phyloP scores from a whole-genome alignment of 2,888 invertebrate genomes.

The Anarsia innoxiella region DNA sequence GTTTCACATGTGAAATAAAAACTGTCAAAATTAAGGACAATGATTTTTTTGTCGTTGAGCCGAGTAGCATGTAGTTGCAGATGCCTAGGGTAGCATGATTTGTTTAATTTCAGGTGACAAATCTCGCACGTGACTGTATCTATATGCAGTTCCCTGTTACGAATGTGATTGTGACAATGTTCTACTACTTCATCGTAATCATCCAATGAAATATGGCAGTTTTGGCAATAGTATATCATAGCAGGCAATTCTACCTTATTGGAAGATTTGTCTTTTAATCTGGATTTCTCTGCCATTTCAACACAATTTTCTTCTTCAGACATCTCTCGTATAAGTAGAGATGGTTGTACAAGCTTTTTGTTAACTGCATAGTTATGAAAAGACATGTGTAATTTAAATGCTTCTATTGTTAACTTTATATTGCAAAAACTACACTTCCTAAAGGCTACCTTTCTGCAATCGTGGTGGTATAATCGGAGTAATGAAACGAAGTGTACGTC shows the following conservation, averaged over 20 bases:
- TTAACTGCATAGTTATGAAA: conserved; percentile 34
- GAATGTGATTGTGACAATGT: conserved; percentile 50
- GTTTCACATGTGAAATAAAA: conserved; percentile 39
- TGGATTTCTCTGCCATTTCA: background rate
- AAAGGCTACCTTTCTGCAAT: conserved; percentile 33
- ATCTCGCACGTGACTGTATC: conserved; percentile 24
- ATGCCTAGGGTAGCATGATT: conserved; percentile 27
- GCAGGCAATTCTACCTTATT: no score
- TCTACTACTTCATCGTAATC: conserved; percentile 46
- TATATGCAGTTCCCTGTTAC: conserved; percentile 17
- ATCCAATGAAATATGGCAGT: conserved; percentile 36
- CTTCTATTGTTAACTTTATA: conserved; percentile 35
- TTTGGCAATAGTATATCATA: conserved; percentile 36
- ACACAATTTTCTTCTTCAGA: background rate
- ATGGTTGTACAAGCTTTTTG: no score
- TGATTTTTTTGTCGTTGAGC: conserved; percentile 16
- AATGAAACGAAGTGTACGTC: conserved; percentile 19
- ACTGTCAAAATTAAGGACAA: conserved; percentile 37
- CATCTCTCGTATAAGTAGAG: no score
- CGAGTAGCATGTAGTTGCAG: conserved; percentile 24
- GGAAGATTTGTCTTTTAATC: no score
- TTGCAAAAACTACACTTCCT: conserved; percentile 40
- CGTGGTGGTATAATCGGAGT: conserved; percentile 21
- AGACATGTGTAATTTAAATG: conserved; percentile 43
- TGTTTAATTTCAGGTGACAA: conserved; percentile 34